These are phyloP conservation scores for Strongylocentrotus purpuratus DNA, from an alignment of 35 echinoderm and acorn worm genomes.

Conservation along the genomic window DNA sequence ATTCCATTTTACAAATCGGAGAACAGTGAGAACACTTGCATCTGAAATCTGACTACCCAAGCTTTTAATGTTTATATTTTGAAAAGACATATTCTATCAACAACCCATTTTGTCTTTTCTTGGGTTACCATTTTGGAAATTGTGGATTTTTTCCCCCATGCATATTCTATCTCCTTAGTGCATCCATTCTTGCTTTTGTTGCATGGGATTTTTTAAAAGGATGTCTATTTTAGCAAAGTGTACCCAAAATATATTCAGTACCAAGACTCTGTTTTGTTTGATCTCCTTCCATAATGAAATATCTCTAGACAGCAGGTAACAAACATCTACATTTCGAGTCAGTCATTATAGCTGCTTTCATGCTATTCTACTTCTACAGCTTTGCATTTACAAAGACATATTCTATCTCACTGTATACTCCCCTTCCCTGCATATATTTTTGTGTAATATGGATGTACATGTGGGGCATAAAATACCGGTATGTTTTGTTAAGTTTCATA, in stretches of 20 bases:
- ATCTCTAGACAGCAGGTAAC: too few species aligned
- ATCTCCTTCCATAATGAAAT: neutral
- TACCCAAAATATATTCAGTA: too few species aligned
- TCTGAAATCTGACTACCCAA: slow-evolving; percentile 16
- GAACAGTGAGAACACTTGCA: neutral
- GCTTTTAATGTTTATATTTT: slow-evolving; percentile 22
- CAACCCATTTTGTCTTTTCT: slow-evolving; percentile 22
- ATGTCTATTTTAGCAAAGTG: neutral
- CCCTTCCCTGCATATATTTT: neutral
- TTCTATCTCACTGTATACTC: neutral
- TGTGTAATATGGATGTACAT: neutral
- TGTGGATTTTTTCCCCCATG: neutral
- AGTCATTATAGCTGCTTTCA: too few species aligned
- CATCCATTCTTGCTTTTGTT: neutral
- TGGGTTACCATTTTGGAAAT: slow-evolving; percentile 9
- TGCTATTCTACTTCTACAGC: too few species aligned
- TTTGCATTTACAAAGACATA: too few species aligned
- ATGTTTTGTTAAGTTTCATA: slow-evolving; percentile 17
- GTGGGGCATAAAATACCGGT: neutral
- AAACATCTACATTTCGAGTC: too few species aligned
- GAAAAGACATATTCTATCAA: slow-evolving; percentile 29
- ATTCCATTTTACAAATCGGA: neutral
- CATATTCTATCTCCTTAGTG: neutral
- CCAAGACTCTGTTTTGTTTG: neutral
- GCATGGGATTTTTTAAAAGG: neutral